Percentiles rank a stretch among this genome's conserved stretches.
These are phyloP conservation scores for Cettia cetti DNA, from an alignment of 2,113 vertebrate species.

Conservation along the genomic window DNA sequence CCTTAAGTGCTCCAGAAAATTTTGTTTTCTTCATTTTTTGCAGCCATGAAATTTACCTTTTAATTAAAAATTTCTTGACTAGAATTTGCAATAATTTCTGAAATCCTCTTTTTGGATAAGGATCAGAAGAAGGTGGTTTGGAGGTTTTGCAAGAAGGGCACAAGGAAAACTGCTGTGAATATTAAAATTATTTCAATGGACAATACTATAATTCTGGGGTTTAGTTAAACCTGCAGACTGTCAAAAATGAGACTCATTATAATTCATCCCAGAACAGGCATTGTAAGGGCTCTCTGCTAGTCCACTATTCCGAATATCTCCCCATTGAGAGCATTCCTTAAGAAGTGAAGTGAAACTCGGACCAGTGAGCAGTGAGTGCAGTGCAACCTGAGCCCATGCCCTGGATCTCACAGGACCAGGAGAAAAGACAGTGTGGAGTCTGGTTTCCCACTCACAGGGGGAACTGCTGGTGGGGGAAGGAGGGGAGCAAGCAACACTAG, in stretches of 20 bases:
- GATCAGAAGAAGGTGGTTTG: conserved; percentile 21
- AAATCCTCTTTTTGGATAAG: conserved; percentile 26
- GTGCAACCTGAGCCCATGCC: not conserved
- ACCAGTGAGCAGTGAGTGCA: not conserved
- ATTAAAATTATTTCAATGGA: conserved; percentile 32
- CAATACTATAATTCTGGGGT: conserved; percentile 40
- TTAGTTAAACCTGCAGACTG: conserved; percentile 55
- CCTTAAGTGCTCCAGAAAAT: conserved; percentile 6
- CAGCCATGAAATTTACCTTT: not conserved
- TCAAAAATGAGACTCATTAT: conserved; percentile 42
- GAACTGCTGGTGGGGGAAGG: not conserved
- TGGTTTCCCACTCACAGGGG: not conserved
- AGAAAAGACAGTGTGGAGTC: not conserved
- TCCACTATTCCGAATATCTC: not conserved
- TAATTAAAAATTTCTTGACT: conserved; percentile 12
- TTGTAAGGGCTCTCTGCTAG: not conserved
- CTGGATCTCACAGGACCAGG: not conserved
- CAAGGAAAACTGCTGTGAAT: conserved; percentile 21
- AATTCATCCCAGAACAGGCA: conserved; percentile 20
- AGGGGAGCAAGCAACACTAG: not conserved
- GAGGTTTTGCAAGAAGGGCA: conserved; percentile 27
- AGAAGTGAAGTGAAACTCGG: not conserved
- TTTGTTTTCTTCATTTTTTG: conserved; percentile 9
- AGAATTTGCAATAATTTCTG: conserved; percentile 18
- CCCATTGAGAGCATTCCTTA: not conserved